Percentiles rank a stretch among this genome's conserved stretches.
phyloP scores from a whole-genome alignment of 2,888 invertebrate species.

The Erebia epiphron region DNA sequence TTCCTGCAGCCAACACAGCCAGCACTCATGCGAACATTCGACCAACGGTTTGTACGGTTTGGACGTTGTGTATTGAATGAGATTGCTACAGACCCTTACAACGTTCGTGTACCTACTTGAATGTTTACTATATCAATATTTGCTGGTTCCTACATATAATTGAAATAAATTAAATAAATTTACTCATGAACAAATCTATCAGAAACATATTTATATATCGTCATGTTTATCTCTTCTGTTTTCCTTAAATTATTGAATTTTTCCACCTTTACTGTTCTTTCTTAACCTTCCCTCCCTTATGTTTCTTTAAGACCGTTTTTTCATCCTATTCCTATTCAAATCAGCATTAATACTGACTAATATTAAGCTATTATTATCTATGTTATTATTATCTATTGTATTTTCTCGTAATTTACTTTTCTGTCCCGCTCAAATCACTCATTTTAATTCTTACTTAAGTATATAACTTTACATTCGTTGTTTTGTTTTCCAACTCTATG shows the following conservation, averaged over 20 bases:
- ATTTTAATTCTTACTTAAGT: background rate
- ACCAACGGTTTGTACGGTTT: constrained; percentile 68
- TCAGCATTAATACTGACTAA: background rate
- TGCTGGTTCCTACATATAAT: constrained; percentile 12
- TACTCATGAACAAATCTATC: background rate
- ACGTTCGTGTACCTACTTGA: constrained; percentile 4
- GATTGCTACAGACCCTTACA: constrained; percentile 10
- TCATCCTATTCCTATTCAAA: too few species aligned
- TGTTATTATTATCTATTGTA: background rate
- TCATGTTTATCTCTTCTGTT: too few species aligned
- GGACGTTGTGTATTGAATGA: constrained; percentile 23
- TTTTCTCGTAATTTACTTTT: background rate
- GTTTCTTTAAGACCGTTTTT: too few species aligned
- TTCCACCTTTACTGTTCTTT: too few species aligned
- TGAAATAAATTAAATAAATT: background rate
- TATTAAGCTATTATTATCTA: background rate
- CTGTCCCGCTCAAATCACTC: background rate
- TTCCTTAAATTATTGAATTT: too few species aligned
- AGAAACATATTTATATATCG: too few species aligned
- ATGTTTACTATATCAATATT: constrained; percentile 17
- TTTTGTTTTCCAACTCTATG: background rate
- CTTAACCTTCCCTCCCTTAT: too few species aligned
- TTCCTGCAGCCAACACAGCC: constrained; percentile 66
- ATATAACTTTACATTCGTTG: background rate
- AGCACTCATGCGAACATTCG: constrained; percentile 61